phyloP scores from a whole-genome alignment of 2,113 vertebrate genomes.

The Camarhynchus parvulus region DNA sequence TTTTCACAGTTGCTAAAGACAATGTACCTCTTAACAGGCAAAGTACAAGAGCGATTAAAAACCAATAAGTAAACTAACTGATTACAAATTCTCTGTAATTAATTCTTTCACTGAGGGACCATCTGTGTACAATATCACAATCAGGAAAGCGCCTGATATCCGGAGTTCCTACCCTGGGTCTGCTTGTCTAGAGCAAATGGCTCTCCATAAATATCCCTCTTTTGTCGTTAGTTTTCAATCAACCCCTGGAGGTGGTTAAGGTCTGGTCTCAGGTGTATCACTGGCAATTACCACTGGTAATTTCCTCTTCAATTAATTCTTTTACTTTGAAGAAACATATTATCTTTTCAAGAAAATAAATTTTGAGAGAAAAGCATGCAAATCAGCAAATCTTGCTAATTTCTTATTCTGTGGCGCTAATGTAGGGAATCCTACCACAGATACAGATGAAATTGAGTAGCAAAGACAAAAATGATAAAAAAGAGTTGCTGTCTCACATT shows the following conservation, averaged over 20 bases:
- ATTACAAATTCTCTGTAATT: neutral
- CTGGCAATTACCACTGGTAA: neutral
- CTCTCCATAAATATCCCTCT: neutral
- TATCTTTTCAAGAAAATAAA: neutral
- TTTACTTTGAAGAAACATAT: neutral
- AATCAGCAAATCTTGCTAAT: neutral
- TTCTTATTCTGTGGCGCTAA: neutral
- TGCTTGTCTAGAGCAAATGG: neutral
- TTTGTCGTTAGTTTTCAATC: neutral
- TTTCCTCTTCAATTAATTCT: neutral
- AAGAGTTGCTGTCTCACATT: neutral
- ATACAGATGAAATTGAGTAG: neutral
- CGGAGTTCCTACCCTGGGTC: neutral
- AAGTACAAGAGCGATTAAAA: neutral
- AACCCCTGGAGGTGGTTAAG: neutral
- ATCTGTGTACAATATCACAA: neutral
- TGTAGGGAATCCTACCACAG: neutral
- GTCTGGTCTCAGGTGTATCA: neutral
- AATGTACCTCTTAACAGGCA: neutral
- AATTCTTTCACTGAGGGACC: neutral
- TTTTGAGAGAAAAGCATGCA: neutral
- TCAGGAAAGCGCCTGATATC: neutral
- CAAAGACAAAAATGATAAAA: neutral
- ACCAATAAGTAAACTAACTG: rapidly evolving
- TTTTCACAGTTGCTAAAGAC: neutral